These are phyloP conservation scores for Psylliodes chrysocephalus DNA, from an alignment of 2,888 invertebrate genomes.

Conservation along the genomic window DNA sequence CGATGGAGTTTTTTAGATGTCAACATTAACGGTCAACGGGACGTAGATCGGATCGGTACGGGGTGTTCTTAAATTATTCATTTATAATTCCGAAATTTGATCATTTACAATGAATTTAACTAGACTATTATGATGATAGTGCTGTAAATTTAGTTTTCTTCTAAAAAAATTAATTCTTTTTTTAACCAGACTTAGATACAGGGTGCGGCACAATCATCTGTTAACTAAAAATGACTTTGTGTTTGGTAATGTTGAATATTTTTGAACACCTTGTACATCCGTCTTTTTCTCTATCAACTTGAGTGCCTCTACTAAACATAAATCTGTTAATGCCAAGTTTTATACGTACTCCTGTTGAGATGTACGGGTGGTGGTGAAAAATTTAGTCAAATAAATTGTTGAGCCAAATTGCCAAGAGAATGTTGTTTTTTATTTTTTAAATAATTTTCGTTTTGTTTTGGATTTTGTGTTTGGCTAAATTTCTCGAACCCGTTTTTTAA, in stretches of 20 bases:
- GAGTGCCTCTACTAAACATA: slow-evolving; percentile 68
- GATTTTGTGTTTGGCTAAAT: slow-evolving; percentile 2
- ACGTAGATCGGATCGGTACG: slow-evolving; percentile 37
- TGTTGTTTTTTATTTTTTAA: too few relatives aligned
- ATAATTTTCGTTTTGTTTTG: neutral
- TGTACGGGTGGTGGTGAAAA: neutral
- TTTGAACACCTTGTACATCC: slow-evolving; percentile 13
- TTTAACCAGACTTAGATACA: too few relatives aligned
- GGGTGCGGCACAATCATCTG: too few relatives aligned
- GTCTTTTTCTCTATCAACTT: slow-evolving; percentile 69
- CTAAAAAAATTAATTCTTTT: too few relatives aligned
- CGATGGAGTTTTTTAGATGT: neutral
- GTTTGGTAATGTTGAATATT: slow-evolving; percentile 10
- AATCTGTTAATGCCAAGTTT: slow-evolving; percentile 34
- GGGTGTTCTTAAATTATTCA: slow-evolving; percentile 2
- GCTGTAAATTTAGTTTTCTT: too few relatives aligned
- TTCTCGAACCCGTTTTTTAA: neutral
- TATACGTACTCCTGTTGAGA: slow-evolving; percentile 12
- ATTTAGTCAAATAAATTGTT: slow-evolving; percentile 5
- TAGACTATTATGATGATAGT: too few relatives aligned
- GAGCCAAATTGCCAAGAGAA: too few relatives aligned
- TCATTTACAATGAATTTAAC: too few relatives aligned
- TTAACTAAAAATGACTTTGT: too few relatives aligned
- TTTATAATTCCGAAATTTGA: neutral
- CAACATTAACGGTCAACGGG: slow-evolving; percentile 36